Evolutionary conservation across 2,888 invertebrate species (phyloP).

Genomic region (Leptopilina syphax): DNA sequence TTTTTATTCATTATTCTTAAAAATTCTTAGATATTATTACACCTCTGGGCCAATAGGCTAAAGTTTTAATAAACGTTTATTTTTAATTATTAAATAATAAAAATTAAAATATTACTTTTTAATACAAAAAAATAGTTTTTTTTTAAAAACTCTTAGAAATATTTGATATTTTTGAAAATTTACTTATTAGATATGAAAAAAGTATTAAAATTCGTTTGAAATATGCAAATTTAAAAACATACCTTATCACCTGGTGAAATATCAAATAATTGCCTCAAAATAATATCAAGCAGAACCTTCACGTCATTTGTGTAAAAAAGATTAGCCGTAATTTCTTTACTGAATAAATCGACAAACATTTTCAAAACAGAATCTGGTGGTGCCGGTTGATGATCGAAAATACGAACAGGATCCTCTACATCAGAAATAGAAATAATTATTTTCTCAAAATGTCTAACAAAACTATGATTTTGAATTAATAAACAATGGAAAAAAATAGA

Average conservation of each 20-base stretch:
- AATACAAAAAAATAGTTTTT: no score
- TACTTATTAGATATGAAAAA: neutral
- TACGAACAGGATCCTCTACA: constrained; percentile 90
- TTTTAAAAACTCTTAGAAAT: no score
- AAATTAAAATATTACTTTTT: no score
- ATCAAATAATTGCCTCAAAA: constrained; percentile 93
- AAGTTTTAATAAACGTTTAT: no score
- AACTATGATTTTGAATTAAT: no score
- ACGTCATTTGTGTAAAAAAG: constrained; percentile 97
- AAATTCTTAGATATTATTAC: no score
- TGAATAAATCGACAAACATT: constrained; percentile 91
- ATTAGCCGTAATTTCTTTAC: constrained; percentile 86
- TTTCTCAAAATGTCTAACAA: constrained; percentile 7
- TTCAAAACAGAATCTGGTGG: constrained; percentile 92
- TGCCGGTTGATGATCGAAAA: constrained; percentile 89
- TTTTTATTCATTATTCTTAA: no score
- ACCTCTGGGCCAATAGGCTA: no score
- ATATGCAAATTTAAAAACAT: constrained; percentile 59
- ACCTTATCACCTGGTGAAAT: constrained; percentile 92
- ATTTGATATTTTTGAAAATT: no score
- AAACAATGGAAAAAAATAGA: no score
- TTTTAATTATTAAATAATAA: no score
- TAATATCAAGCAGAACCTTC: constrained; percentile 95
- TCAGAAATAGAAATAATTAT: constrained; percentile 53
- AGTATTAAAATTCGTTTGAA: neutral